Evolutionary conservation across 1,140 invertebrate species (phyloP).

Genomic region (Lordiphosa clarofinis): DNA sequence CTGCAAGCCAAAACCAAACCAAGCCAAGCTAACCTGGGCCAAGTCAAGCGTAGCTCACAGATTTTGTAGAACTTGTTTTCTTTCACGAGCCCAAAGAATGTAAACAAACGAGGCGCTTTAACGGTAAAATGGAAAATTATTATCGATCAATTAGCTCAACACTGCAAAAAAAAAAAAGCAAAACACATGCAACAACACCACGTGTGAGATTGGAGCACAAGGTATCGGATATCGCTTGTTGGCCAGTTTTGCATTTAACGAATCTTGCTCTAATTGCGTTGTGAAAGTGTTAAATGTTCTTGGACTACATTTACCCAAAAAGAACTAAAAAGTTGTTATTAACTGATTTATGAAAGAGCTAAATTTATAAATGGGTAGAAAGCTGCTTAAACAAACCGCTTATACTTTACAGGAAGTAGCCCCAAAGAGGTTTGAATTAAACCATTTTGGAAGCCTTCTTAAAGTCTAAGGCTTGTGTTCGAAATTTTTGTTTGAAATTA

Average conservation of each 20-base stretch:
- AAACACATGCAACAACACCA: constrained; percentile 41
- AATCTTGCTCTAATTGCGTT: constrained; percentile 62
- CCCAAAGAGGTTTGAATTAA: no score
- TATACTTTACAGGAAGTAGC: no score
- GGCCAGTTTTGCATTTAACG: constrained; percentile 43
- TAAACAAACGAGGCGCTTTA: constrained; percentile 78
- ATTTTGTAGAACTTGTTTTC: constrained; percentile 64
- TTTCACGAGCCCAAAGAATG: constrained; percentile 37
- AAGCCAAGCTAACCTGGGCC: constrained; percentile 18
- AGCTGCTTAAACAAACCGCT: no score
- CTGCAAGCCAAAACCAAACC: constrained; percentile 27
- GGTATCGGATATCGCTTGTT: constrained; percentile 4
- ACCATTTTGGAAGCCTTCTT: no score
- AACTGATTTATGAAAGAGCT: constrained; percentile 1
- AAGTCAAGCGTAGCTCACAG: constrained; percentile 22
- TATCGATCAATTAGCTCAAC: constrained; percentile 77
- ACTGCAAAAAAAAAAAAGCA: constrained; percentile 54
- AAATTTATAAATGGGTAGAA: constrained; percentile 5
- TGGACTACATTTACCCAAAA: constrained; percentile 33
- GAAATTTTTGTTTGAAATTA: no score
- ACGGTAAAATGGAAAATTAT: constrained; percentile 79
- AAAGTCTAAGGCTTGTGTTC: no score
- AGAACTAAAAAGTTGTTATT: constrained; percentile 10
- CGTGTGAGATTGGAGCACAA: constrained; percentile 19
- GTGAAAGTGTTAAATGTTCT: constrained; percentile 72